Percentiles rank a stretch among this genome's conserved stretches.
Conservation (phyloP, 2,888 invertebrate genomes). For the Limulus polyphemus region DNA sequence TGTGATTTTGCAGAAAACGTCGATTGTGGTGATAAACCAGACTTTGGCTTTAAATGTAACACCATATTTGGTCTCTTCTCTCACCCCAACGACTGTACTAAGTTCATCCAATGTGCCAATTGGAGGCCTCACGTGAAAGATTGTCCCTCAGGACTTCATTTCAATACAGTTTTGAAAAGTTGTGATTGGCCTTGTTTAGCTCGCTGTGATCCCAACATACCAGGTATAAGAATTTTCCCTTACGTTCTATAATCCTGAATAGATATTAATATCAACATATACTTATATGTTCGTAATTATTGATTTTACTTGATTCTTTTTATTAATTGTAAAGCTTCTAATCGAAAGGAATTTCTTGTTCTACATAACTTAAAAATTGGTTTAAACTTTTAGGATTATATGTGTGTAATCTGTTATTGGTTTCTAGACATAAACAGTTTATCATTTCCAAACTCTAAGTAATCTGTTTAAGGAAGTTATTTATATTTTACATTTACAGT, state of each 20-base stretch:
- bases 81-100: background rate
- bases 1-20: conserved; percentile 15
- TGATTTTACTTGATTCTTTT: no score
- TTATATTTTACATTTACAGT: conserved; percentile 2
- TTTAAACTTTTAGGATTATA: no score
- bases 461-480: background rate
- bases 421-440: no score
- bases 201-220: conserved; percentile 5
- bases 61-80: background rate
- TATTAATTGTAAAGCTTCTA: no score
- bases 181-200: conserved; percentile 15
- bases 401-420: no score
- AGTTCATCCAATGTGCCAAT: conserved; percentile 1
- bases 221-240: no score
- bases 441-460: no score
- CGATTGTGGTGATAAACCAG: conserved; percentile 2
- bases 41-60: background rate
- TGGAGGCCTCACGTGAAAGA: background rate
- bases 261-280: no score
- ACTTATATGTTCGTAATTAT: no score
- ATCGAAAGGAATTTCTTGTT: no score
- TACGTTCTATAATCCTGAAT: no score
- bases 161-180: background rate
- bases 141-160: conserved; percentile 14
- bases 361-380: no score